Base-by-base conservation (phyloP, 1,140 invertebrate species). In the Drosophila ogumai region DNA sequence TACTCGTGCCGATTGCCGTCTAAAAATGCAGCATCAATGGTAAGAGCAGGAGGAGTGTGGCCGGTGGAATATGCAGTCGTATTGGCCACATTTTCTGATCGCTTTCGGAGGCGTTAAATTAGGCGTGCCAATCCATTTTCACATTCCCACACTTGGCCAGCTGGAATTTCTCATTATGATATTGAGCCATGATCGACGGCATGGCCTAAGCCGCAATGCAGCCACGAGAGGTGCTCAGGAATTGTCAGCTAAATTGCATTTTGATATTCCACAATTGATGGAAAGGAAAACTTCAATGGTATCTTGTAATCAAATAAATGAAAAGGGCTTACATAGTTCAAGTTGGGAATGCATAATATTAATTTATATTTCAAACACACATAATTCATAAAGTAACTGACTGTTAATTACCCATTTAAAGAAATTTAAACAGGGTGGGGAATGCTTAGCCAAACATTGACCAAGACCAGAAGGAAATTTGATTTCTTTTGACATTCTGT, bases 21-120 rank as follows among this genome's bases (percentile, higher is more conserved):
- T 68, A 77, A 88, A 79, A 79, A 78, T 64, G 58, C 54, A 17
- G 49, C 67, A 64, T 78, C 65, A 55, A 71, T 55, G 75, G 50
- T 28, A 15, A 54, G 38, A n/a, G 40, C 43, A 46, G 34, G 3
- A 25, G 36, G 19, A 46, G 47, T 38, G 19, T 10, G 7, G 52
- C 0, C 34, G 3, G 19, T 25, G 55, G 43, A 15, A 22, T 19
- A 25, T 38, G 44, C 60, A 50, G 36, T 25, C 31, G 36, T 46
- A 41, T 60, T 47, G 34, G 58, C 60, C 64, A 50, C 54, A 75
- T 75, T 71, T 79, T 60, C 75, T 87, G 79, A 63, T 71, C 61
- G 65, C 54, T 60, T 61, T 69, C 38, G 71, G 41, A 80, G 34
- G 52, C 57, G 80, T 64, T 68, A 68, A 66, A 86, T 79, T 86